Evolutionary conservation across 1,140 invertebrate genomes (phyloP).

Genomic region (Cepaea nemoralis): DNA sequence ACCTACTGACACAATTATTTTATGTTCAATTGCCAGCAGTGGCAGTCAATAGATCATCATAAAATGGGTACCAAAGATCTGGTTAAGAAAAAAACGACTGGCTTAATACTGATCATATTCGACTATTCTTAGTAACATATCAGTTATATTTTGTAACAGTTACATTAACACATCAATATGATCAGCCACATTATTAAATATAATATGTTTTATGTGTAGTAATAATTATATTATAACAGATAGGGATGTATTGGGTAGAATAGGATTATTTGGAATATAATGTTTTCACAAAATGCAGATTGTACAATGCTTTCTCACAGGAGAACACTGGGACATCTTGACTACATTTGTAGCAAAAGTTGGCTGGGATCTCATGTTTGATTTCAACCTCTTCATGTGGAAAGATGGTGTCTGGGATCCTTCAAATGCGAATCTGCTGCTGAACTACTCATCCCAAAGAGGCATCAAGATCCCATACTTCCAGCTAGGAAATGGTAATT

Average conservation of each 20-base stretch:
- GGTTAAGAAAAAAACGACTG: too few relatives aligned
- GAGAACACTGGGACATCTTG: background rate
- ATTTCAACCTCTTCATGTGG: constrained; percentile 27
- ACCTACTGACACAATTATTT: too few relatives aligned
- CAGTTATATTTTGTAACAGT: too few relatives aligned
- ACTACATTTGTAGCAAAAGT: background rate
- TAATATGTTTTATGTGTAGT: background rate
- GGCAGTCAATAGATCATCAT: too few relatives aligned
- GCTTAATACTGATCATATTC: too few relatives aligned
- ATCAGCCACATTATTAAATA: too few relatives aligned
- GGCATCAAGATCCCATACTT: constrained; percentile 4
- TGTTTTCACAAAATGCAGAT: too few relatives aligned
- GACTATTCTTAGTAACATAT: too few relatives aligned
- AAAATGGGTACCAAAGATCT: too few relatives aligned
- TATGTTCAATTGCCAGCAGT: too few relatives aligned
- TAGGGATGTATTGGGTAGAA: background rate
- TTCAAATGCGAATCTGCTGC: background rate
- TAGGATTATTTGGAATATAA: too few relatives aligned
- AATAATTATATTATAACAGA: background rate
- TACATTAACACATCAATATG: too few relatives aligned
- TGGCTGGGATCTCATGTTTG: constrained; percentile 21
- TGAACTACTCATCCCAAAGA: constrained; percentile 5
- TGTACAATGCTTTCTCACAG: background rate
- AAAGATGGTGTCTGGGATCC: constrained; percentile 16
- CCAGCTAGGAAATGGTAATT: constrained; percentile 28